A percentile compares a stretch with the other conserved stretches of the same genome.
phyloP scores from a whole-genome alignment of 2,113 vertebrate species.

The Uropsilus gracilis region DNA sequence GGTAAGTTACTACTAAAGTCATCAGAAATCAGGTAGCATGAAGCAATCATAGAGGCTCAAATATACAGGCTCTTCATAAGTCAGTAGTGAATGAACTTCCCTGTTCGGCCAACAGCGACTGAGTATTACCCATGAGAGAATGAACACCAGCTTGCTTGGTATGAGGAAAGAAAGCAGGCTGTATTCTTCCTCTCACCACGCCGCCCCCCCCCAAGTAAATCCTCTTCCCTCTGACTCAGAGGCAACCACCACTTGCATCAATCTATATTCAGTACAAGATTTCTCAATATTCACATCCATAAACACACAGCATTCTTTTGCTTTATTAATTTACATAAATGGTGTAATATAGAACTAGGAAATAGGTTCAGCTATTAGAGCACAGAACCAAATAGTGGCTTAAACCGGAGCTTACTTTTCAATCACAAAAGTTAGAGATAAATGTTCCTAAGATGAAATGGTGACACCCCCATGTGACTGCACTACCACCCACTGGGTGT shows the following conservation, averaged over 20 bases:
- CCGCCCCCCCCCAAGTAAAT: neutral
- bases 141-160: neutral
- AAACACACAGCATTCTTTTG: conserved; percentile 31
- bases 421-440: neutral
- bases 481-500: neutral
- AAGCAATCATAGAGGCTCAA: conserved; percentile 17
- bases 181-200: too few species aligned
- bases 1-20: conserved; percentile 20
- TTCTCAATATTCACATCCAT: conserved; percentile 25
- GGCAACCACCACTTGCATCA: neutral
- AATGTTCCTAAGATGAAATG: neutral
- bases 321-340: conserved; percentile 32
- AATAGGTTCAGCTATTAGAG: neutral
- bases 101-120: neutral
- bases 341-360: conserved; percentile 16
- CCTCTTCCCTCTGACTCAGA: neutral
- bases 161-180: neutral
- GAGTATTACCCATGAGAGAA: neutral
- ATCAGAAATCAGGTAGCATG: neutral
- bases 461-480: neutral
- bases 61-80: neutral
- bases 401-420: neutral
- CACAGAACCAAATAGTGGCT: neutral
- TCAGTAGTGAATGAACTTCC: neutral
- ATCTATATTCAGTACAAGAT: neutral